Percentiles rank a stretch among this genome's conserved stretches.
Evolutionary conservation across 2,888 invertebrate species (phyloP).

Genomic region (Drosophila longiperda): DNA sequence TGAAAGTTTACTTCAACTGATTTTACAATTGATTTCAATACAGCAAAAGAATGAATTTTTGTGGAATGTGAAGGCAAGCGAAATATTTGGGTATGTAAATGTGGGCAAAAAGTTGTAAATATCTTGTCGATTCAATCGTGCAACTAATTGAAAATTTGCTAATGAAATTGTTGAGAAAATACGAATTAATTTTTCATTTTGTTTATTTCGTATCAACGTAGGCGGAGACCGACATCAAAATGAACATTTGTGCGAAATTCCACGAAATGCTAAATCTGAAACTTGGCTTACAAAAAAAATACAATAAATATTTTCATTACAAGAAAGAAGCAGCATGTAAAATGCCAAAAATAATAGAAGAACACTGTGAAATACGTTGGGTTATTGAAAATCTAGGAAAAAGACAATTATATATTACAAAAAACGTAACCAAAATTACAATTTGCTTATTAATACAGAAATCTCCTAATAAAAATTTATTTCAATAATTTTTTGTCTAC

Average conservation of each 20-base stretch:
- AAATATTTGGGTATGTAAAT: conserved; percentile 22
- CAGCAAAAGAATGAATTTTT: not conserved
- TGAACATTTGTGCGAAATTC: not conserved
- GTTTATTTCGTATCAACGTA: conserved; percentile 7
- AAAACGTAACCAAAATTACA: not conserved
- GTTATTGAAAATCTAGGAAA: not conserved
- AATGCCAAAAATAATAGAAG: not conserved
- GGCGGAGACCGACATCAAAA: not conserved
- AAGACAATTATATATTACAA: not conserved
- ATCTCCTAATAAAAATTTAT: not conserved
- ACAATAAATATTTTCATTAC: not conserved
- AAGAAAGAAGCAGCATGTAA: not conserved
- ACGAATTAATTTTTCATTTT: conserved; percentile 41
- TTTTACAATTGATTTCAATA: conserved; percentile 79
- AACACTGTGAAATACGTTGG: not conserved
- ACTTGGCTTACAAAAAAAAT: not conserved
- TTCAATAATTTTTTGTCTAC: too few species aligned
- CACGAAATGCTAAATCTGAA: not conserved
- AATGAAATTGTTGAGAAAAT: conserved; percentile 74
- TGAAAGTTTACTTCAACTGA: conserved; percentile 77
- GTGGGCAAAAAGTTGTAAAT: conserved; percentile 64
- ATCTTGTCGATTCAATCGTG: conserved; percentile 78
- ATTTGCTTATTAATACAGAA: not conserved
- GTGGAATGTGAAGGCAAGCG: not conserved
- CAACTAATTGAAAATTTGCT: conserved; percentile 78